A percentile compares a stretch with the other conserved stretches of the same genome.
Evolutionary conservation across 2,888 invertebrate genomes (phyloP).

Genomic region (Trachelus iudaicus): DNA sequence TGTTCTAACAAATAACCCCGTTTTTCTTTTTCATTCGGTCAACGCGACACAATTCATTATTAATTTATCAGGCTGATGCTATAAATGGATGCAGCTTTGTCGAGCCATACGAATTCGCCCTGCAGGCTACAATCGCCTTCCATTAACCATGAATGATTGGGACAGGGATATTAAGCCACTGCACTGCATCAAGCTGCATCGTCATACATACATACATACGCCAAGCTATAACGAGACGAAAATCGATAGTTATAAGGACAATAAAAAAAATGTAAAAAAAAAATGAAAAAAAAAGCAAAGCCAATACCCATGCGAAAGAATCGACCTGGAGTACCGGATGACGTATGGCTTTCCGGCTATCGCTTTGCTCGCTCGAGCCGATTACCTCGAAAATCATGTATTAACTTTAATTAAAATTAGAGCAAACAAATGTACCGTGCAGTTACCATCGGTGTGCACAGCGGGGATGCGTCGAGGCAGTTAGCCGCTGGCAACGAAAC

Average conservation of each 20-base stretch:
- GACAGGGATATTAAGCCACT: not conserved
- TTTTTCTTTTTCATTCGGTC: not conserved
- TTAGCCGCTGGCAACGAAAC: constrained; percentile 37
- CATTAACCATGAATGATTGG: not conserved
- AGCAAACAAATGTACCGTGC: constrained; percentile 44
- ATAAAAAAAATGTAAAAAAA: not conserved
- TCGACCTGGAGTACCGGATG: not conserved
- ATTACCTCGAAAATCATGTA: constrained; percentile 44
- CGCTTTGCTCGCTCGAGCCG: constrained; percentile 24
- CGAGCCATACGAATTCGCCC: not conserved
- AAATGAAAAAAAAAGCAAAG: not conserved
- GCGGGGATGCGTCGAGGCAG: constrained; percentile 46
- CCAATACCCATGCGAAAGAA: not conserved
- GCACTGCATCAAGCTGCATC: not conserved
- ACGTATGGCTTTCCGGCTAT: not conserved
- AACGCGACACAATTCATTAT: not conserved
- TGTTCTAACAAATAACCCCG: not conserved
- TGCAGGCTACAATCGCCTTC: not conserved
- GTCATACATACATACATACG: not conserved
- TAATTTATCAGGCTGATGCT: not conserved
- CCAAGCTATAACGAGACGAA: not conserved
- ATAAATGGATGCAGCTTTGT: not conserved
- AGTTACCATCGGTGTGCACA: constrained; percentile 33
- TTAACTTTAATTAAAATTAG: constrained; percentile 57
- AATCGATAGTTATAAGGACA: not conserved